A percentile compares a stretch with the other conserved stretches of the same genome.
phyloP scores from a whole-genome alignment of 2,888 invertebrate genomes.

The Sminthurinus aureus region DNA sequence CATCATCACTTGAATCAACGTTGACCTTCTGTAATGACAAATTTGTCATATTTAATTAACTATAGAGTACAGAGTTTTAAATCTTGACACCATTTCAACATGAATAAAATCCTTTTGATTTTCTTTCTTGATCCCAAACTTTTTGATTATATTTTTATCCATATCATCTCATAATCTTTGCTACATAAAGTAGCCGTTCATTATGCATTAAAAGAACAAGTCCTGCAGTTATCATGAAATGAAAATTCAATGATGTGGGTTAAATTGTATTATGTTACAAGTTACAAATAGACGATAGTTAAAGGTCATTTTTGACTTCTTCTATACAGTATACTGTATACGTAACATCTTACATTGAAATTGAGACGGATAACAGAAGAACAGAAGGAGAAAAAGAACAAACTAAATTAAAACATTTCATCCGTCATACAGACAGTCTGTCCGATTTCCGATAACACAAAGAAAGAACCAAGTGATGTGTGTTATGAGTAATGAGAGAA shows the following conservation, averaged over 20 bases:
- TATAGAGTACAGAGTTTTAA: background rate
- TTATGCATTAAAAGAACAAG: background rate
- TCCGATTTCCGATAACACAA: background rate
- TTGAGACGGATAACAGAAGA: too few relatives aligned
- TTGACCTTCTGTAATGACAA: background rate
- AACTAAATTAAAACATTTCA: background rate
- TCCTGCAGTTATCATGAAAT: background rate
- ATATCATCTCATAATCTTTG: background rate
- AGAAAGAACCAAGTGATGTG: background rate
- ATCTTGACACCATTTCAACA: background rate
- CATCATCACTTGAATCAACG: background rate
- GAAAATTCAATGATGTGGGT: background rate
- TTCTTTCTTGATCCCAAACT: background rate
- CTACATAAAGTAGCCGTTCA: background rate
- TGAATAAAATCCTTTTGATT: background rate
- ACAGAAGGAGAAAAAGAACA: background rate
- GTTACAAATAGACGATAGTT: background rate
- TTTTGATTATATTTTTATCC: background rate
- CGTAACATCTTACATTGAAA: too few relatives aligned
- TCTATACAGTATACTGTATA: background rate
- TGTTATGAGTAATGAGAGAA: too few relatives aligned
- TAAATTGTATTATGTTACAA: too few relatives aligned
- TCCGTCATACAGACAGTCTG: background rate
- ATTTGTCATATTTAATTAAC: background rate
- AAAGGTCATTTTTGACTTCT: background rate